A percentile compares a stretch with the other conserved stretches of the same genome.
Evolutionary conservation across 2,888 invertebrate genomes (phyloP).

Genomic region (Caenorhabditis angaria): DNA sequence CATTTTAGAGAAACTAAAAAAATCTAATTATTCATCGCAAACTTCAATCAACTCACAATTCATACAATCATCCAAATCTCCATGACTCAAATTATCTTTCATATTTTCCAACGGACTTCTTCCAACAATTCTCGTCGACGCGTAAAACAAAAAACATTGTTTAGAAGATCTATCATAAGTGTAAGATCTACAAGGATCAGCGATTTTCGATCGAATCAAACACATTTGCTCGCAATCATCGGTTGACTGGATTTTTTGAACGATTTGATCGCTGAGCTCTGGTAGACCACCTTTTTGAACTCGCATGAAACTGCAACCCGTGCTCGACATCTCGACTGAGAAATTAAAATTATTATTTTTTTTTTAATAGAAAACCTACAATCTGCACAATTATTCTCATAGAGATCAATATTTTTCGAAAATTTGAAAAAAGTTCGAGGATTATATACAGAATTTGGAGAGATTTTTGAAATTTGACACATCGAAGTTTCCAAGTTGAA

Average conservation of each 20-base stretch:
- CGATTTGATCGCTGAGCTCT: conserved; percentile 30
- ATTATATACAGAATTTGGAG: conserved; percentile 60
- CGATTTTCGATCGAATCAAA: conserved; percentile 23
- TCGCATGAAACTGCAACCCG: conserved; percentile 45
- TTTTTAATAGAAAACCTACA: conserved; percentile 34
- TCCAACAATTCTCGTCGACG: conserved; percentile 49
- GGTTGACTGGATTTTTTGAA: conserved; percentile 18
- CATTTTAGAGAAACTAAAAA: conserved; percentile 52
- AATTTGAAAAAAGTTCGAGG: conserved; percentile 48
- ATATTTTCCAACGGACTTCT: conserved; percentile 54
- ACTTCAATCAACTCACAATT: conserved; percentile 51
- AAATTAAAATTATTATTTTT: conserved; percentile 6
- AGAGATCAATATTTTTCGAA: conserved; percentile 52
- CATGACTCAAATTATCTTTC: conserved; percentile 50
- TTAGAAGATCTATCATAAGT: conserved; percentile 52
- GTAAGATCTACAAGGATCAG: conserved; percentile 56
- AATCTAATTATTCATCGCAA: neutral
- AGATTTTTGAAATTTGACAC: conserved; percentile 54
- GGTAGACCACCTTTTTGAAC: conserved; percentile 40
- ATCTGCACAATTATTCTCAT: conserved; percentile 60
- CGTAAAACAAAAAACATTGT: conserved; percentile 50
- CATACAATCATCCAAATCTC: conserved; percentile 65
- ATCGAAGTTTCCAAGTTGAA: conserved; percentile 24
- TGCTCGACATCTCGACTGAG: conserved; percentile 5
- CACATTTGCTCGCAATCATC: conserved; percentile 49